Conservation (phyloP, 2,888 invertebrate species). For the Heliothis peltigera region DNA sequence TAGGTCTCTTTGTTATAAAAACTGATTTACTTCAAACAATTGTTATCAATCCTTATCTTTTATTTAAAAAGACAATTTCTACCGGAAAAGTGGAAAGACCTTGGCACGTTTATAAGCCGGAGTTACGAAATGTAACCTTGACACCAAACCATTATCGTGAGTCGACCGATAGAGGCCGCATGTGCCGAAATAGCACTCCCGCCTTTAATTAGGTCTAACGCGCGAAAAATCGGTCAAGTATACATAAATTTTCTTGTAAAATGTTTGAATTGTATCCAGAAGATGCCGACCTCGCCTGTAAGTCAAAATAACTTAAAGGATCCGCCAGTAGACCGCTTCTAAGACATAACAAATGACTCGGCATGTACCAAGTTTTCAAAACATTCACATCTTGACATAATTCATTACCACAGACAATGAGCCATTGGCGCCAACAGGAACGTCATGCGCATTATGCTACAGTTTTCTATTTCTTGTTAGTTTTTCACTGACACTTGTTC, state of each 20-base stretch:
- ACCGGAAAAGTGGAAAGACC: constrained; percentile 79
- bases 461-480: constrained; percentile 53
- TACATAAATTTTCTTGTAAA: constrained; percentile 69
- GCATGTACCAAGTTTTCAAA: constrained; percentile 76
- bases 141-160: constrained; percentile 87
- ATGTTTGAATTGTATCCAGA: constrained; percentile 77
- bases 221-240: constrained; percentile 88
- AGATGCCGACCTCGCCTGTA: constrained; percentile 69
- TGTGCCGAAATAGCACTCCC: constrained; percentile 79
- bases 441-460: constrained; percentile 61
- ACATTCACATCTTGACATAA: constrained; percentile 78
- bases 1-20: constrained; percentile 71
- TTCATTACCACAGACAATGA: constrained; percentile 76
- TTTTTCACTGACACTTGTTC: constrained; percentile 41
- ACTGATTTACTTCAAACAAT: constrained; percentile 57
- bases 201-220: constrained; percentile 80
- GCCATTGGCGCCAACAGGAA: constrained; percentile 75
- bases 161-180: constrained; percentile 83
- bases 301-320: constrained; percentile 66
- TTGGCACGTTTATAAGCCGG: constrained; percentile 79
- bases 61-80: constrained; percentile 66
- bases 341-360: constrained; percentile 76
- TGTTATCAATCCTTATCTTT: constrained; percentile 61
- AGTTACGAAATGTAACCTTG: constrained; percentile 86
- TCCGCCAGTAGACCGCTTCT: constrained; percentile 48